Base-by-base conservation (phyloP, 2,888 invertebrate species). In the Augiades crinisus region DNA sequence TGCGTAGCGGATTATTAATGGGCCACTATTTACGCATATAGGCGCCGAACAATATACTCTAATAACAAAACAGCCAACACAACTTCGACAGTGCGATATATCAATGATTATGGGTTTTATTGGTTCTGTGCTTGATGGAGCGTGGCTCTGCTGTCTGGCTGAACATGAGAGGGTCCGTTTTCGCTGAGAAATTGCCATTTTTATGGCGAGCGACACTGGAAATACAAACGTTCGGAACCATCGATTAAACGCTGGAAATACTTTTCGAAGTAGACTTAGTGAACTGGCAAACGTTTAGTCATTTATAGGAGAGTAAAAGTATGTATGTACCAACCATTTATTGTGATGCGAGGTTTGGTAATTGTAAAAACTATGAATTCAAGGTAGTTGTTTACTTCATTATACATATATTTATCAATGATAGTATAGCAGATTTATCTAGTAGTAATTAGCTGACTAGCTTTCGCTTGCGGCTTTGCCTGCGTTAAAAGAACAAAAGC, bases 171-270 rank as follows among this genome's bases (percentile, higher is more conserved):
- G 68, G 70, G 69, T 62, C 59, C 55, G 72, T 68, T 72, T 75
- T 76, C 69, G 70, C 65, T 68, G 64, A 68, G 64, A 70, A 75
- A 79, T 82, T 78, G 78, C 70, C 66, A 75, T 76, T 80, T 81
- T 78, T 80, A 75, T 73, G 64, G 63, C 72, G 65, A 72, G 58
- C 63, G 62, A 63, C 72, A 76, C 70, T 75, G 37, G 19, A 30
- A 21, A 47, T 47, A 47, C 46, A 47, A 47, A 13, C 31, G 22
- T 31, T 30, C 14, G 30, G 17, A n/a, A 31, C 5, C 13, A 17
- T 12, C 10, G 17, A 34, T 22, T 45, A n/a, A 45, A 33, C 19
- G 34, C 13, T 10, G 1, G 10, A 51, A 30, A 7, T 3, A 8
- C 5, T 14, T 14, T 31, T 10, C 4, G 10, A 27, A 27, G 24